phyloP scores from a whole-genome alignment of 2,113 vertebrate species.

The Syngnathus typhle region DNA sequence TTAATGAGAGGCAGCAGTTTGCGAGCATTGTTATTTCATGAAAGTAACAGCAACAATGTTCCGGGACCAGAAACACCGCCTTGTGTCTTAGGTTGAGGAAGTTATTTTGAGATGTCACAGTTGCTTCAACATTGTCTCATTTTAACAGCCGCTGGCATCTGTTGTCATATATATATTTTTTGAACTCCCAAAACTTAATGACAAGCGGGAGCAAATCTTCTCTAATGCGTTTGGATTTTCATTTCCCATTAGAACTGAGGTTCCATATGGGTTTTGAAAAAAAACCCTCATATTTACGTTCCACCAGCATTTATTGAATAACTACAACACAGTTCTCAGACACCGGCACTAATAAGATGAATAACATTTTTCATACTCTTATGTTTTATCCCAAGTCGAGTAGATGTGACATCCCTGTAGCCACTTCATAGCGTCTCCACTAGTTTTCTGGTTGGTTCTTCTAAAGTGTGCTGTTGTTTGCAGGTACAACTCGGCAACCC shows the following conservation, averaged over 20 bases:
- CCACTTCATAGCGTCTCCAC: slow-evolving; percentile 10
- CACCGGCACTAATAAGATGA: neutral
- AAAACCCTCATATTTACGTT: neutral
- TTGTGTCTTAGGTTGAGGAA: neutral
- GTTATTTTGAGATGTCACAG: neutral
- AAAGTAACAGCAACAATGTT: neutral
- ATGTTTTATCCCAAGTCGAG: no score
- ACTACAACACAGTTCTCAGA: neutral
- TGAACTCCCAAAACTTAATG: neutral
- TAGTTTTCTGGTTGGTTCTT: slow-evolving; percentile 9
- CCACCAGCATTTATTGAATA: neutral
- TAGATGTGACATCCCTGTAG: slow-evolving; percentile 26
- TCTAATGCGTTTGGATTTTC: neutral
- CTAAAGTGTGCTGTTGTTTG: slow-evolving; percentile 42
- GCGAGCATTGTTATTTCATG: slow-evolving; percentile 16
- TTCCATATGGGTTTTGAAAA: neutral
- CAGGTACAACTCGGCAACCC: slow-evolving; percentile 95
- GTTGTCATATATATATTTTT: neutral
- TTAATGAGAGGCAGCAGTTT: slow-evolving; percentile 10
- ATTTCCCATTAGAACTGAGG: neutral
- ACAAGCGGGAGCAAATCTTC: slow-evolving; percentile 1
- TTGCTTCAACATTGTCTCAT: neutral
- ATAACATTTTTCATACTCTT: neutral
- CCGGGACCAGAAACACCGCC: neutral
- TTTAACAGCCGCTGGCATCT: neutral